phyloP scores from a whole-genome alignment of 2,113 vertebrate genomes.

The Leptobrachium ailaonicum region DNA sequence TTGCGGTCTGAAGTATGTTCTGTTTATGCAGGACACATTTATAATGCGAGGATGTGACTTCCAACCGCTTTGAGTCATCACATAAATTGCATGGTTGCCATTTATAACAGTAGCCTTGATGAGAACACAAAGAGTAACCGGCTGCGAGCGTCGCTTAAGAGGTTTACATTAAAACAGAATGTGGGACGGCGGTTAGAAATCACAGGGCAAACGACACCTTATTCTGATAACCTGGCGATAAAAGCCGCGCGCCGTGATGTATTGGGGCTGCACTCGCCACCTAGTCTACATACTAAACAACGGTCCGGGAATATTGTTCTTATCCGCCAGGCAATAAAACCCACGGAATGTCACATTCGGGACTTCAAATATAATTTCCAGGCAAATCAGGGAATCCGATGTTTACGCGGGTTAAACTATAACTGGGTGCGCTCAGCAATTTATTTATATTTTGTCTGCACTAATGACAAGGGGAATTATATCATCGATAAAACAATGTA shows the following conservation, averaged over 20 bases:
- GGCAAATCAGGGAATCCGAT: slow-evolving; percentile 1
- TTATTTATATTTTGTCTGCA: background rate
- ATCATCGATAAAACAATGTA: slow-evolving; percentile 13
- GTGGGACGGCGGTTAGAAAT: slow-evolving; percentile 71
- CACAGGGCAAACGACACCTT: slow-evolving; percentile 73
- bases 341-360: slow-evolving; percentile 6
- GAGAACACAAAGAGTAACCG: slow-evolving; percentile 73
- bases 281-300: slow-evolving; percentile 52
- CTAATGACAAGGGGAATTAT: slow-evolving; percentile 1
- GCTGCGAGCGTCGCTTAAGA: slow-evolving; percentile 68
- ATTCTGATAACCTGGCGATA: slow-evolving; percentile 72
- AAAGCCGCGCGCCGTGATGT: slow-evolving; percentile 67
- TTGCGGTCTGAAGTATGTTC: slow-evolving; percentile 58
- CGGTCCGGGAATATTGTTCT: slow-evolving; percentile 47
- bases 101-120: slow-evolving; percentile 80
- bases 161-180: slow-evolving; percentile 73
- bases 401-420: background rate
- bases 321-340: slow-evolving; percentile 41
- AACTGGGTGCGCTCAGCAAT: background rate
- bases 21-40: slow-evolving; percentile 68
- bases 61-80: slow-evolving; percentile 76
- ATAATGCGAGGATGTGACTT: slow-evolving; percentile 74
- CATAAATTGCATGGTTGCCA: slow-evolving; percentile 75
- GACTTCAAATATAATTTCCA: slow-evolving; percentile 29
- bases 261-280: slow-evolving; percentile 55